A percentile compares a stretch with the other conserved stretches of the same genome.
Evolutionary conservation across 2,113 vertebrate species (phyloP).

Genomic region (Dicentrarchus labrax): DNA sequence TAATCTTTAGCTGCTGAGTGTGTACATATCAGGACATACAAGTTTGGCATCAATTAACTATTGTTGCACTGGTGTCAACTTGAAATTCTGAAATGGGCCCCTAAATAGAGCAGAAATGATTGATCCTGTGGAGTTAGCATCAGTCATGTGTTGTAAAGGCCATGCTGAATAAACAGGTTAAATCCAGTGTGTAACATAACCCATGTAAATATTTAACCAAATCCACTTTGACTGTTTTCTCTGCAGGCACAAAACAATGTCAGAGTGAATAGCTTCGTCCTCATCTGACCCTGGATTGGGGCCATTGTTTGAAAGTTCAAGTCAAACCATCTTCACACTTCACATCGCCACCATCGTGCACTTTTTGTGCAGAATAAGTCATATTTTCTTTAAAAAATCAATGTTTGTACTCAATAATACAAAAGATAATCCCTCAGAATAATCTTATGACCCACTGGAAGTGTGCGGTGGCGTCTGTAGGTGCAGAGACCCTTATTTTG

Average conservation of each 20-base stretch:
- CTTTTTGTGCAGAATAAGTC: too few relatives aligned
- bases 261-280: slow-evolving; percentile 20
- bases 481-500: too few relatives aligned
- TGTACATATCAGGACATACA: background rate
- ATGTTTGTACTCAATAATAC: too few relatives aligned
- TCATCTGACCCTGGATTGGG: slow-evolving; percentile 11
- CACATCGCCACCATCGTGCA: too few relatives aligned
- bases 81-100: background rate
- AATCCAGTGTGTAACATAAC: slow-evolving; percentile 9
- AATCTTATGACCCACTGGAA: too few relatives aligned
- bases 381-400: too few relatives aligned
- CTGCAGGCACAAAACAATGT: slow-evolving; percentile 17
- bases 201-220: slow-evolving; percentile 56
- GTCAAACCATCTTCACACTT: background rate
- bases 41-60: background rate
- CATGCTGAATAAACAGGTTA: background rate
- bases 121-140: slow-evolving; percentile 18
- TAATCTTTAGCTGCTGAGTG: slow-evolving; percentile 59
- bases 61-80: background rate
- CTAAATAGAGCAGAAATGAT: slow-evolving; percentile 28
- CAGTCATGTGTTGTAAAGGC: background rate
- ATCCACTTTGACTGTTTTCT: slow-evolving; percentile 49
- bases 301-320: slow-evolving; percentile 24
- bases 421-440: too few relatives aligned
- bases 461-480: too few relatives aligned